Evolutionary conservation across 1,140 invertebrate genomes (phyloP), one percentile per base, ranked within the genome.

Genomic region (Linepithema humile): DNA sequence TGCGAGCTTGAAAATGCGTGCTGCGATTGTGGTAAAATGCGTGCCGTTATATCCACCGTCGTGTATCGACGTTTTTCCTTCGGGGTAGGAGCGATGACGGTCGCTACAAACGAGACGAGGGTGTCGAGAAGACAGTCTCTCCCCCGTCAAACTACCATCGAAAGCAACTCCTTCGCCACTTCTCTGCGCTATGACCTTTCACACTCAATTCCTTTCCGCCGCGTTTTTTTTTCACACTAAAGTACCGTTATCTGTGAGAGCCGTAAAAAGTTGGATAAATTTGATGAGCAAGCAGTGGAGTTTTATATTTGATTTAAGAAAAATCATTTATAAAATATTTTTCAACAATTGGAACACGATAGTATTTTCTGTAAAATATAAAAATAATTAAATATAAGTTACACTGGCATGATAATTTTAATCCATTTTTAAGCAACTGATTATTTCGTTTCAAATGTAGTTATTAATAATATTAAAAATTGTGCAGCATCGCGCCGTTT

Each of bases 11-110:
- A 92, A 93, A 93, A 93, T 92, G 88, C 89, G 84, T 90, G 83
- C 80, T 82, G 69, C 88, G 86, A 89, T 90, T 89, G 91, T 90
- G 88, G 85, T 89, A 90, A 86, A 92, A 91, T n/a, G n/a, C n/a
- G 90, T 87, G 87, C 87, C 85, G 82, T 88, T 92, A 85, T 89
- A 84, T 43, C 84, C 40, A 59, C 38, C 43, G 20, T 29, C 85
- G 83, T 87, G 80, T 92, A 93, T 92, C 91, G 92, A 93, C 91
- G 91, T 93, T 93, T n/a, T n/a, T 93, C 87, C 85, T 89, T 82
- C 62, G 74, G 43, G 78, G 69, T 72, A 53, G 73, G 62, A 64
- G 70, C 74, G 74, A 83, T 59, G 23, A 74, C 48, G 48, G 77
- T 45, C 35, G 62, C 29, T 50, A 32, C 23, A 29, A 53, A 57